These are phyloP conservation scores for Sarcophaga caerulescens DNA, from an alignment of 2,888 invertebrate species.

Conservation along the genomic window DNA sequence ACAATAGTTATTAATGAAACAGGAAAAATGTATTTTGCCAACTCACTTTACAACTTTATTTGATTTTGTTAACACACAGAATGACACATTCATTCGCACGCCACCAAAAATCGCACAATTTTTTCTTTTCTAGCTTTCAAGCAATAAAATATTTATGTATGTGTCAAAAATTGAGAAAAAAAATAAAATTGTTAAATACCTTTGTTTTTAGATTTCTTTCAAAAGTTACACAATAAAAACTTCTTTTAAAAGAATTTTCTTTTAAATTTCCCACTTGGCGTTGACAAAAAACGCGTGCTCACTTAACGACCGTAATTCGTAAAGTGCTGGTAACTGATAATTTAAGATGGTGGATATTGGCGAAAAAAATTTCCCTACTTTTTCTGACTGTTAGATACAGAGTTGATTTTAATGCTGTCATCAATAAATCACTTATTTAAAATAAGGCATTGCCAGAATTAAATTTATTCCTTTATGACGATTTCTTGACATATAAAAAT, in stretches of 20 bases:
- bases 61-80: not conserved
- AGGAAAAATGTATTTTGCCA: not conserved
- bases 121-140: not conserved
- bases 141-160: not conserved
- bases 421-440: not conserved
- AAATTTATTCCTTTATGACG: not conserved
- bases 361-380: constrained; percentile 31
- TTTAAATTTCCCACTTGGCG: constrained; percentile 75
- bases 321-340: constrained; percentile 75
- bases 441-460: not conserved
- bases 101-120: not conserved
- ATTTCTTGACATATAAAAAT: too few relatives aligned
- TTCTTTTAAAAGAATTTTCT: constrained; percentile 78
- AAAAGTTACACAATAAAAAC: constrained; percentile 80
- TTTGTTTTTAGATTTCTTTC: constrained; percentile 77
- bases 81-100: constrained; percentile 1
- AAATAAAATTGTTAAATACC: constrained; percentile 71
- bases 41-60: not conserved
- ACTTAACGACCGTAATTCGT: constrained; percentile 80
- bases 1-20: not conserved
- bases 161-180: constrained; percentile 17
- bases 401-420: constrained; percentile 24
- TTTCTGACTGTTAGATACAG: not conserved
- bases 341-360: constrained; percentile 61
- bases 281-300: constrained; percentile 79